Evolutionary conservation across 2,888 invertebrate genomes (phyloP).

Genomic region (Limnephilus marmoratus): DNA sequence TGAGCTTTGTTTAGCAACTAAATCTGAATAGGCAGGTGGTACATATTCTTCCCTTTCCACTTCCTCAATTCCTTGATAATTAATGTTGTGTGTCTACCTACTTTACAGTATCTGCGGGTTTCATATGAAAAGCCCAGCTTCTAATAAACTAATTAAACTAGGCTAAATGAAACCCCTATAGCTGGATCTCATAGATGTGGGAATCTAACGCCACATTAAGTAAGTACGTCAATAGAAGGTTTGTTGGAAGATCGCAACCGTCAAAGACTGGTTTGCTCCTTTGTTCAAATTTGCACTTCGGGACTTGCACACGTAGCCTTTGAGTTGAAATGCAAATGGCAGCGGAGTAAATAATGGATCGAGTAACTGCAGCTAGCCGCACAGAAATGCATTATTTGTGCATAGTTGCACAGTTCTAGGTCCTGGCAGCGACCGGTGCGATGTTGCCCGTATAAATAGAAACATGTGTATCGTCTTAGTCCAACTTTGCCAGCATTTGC

Average conservation of each 20-base stretch:
- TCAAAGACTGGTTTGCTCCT: background rate
- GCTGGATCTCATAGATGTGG: background rate
- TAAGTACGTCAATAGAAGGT: background rate
- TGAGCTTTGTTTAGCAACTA: too few relatives aligned
- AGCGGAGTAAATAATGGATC: background rate
- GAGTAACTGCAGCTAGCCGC: background rate
- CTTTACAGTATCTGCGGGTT: too few relatives aligned
- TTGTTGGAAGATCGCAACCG: background rate
- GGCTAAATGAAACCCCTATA: background rate
- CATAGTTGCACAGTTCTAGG: background rate
- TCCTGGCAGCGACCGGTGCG: background rate
- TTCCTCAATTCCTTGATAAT: background rate
- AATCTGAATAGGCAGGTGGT: too few relatives aligned
- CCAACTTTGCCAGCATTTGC: slow-evolving; percentile 14
- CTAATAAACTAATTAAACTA: background rate
- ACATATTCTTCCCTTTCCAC: background rate
- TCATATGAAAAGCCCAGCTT: too few relatives aligned
- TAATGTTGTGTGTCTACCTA: too few relatives aligned
- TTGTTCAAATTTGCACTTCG: background rate
- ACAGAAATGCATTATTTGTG: background rate
- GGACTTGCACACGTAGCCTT: background rate
- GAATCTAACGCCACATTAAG: background rate
- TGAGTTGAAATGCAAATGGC: background rate
- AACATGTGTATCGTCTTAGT: background rate
- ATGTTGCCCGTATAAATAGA: slow-evolving; percentile 3